Evolutionary conservation across 2,113 vertebrate genomes (phyloP), one percentile per base, ranked within the genome.

Genomic region (Aegithalos caudatus): DNA sequence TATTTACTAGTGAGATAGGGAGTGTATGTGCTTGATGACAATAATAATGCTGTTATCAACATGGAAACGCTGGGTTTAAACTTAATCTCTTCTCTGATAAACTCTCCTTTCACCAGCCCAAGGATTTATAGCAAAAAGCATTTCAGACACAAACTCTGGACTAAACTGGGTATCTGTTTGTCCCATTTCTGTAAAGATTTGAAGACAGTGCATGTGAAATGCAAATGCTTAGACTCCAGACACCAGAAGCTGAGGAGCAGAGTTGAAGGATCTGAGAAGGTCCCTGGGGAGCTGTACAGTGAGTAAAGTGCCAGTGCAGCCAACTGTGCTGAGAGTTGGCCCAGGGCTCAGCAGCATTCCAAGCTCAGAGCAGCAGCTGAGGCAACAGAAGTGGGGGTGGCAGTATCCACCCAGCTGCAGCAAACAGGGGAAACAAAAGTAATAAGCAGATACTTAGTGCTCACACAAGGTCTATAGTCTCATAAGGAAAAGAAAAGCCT

Each of bases 81-180:
- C 65, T 50, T 97, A 96, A 96, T 95, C 93, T 94, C 72, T 83
- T 93, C 76, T 38, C 81, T 95, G 95, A 97, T 93, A 95, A 93
- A 88, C 61, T 85, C 86, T 85, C 48, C 20, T 33, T 90, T 94
- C 79, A 73, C 56, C 74, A 80, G 47, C 51, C 50, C 35, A 71
- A 70, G 88, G 81, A 91, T 87, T 96, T 93, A 90, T 17, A 93
- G 33, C 35, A 81, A 37, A 40, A 90, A 90, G 13, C 47, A 20
- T 96, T 93, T 94, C 64, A 86, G 37, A 73, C 33, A 83, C 50
- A 53, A 87, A 61, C n/a, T 21, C 31, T 10, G 73, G 29, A 86
- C 44, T 24, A 58, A 90, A 90, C 16, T 7, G 3, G 25, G 27
- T 47, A 88, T 80, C 78, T 48, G 11, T 53, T 76, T 87, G 50